Evolutionary conservation across 2,113 vertebrate species (phyloP).

Genomic region (Acrocephalus arundinaceus): DNA sequence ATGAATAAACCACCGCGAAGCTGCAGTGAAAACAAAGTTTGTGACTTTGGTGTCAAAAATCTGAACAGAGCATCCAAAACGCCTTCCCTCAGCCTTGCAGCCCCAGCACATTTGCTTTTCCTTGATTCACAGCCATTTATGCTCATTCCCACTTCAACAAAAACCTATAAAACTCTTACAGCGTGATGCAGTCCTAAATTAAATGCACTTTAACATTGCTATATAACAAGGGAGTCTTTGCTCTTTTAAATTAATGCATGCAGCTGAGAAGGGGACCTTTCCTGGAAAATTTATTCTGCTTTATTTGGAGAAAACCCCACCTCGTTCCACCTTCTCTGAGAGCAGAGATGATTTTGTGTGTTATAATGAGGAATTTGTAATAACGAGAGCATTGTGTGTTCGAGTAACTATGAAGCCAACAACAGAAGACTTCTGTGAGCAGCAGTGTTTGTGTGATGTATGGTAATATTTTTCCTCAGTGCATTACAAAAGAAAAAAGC

Average conservation of each 20-base stretch:
- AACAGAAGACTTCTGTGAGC: conserved; percentile 22
- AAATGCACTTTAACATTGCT: conserved; percentile 41
- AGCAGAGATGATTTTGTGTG: conserved; percentile 34
- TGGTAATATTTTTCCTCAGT: conserved; percentile 28
- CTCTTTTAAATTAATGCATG: conserved; percentile 2
- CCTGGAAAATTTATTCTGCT: neutral
- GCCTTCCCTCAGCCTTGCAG: neutral
- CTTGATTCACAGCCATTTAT: conserved; percentile 13
- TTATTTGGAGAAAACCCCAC: conserved; percentile 16
- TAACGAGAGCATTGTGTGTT: neutral
- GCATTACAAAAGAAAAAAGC: conserved; percentile 65
- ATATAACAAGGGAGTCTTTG: conserved; percentile 15
- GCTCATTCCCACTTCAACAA: conserved; percentile 15
- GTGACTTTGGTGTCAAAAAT: neutral
- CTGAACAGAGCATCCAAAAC: neutral
- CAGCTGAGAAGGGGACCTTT: conserved; percentile 15
- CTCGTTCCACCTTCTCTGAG: conserved; percentile 23
- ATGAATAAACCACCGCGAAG: neutral
- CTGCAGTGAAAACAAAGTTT: neutral
- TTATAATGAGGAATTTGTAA: conserved; percentile 27
- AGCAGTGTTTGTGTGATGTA: conserved; percentile 2
- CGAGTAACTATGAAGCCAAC: neutral
- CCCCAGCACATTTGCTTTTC: neutral
- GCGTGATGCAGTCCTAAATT: conserved; percentile 45
- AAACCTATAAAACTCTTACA: conserved; percentile 54